These are phyloP conservation scores for Ceratina japonica DNA, from an alignment of 1,140 invertebrate genomes.

Conservation along the genomic window DNA sequence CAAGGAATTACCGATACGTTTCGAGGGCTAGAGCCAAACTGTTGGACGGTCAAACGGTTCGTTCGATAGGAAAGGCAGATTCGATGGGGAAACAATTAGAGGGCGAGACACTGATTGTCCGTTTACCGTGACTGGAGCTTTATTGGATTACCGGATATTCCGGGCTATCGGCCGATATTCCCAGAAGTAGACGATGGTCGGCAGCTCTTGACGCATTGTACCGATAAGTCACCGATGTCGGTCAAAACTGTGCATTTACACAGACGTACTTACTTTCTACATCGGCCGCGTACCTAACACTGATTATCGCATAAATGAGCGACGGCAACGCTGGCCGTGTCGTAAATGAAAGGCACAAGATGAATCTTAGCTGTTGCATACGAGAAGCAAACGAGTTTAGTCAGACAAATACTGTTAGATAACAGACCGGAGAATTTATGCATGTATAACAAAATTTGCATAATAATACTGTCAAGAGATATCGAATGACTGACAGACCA, in stretches of 20 bases:
- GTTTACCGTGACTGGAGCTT: background rate
- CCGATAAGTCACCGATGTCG: background rate
- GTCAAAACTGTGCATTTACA: background rate
- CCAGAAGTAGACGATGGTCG: background rate
- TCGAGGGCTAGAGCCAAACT: too few species aligned
- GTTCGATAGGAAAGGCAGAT: background rate
- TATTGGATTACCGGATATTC: constrained; percentile 27
- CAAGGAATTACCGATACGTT: too few species aligned
- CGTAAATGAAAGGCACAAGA: too few species aligned
- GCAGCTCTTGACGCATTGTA: constrained; percentile 1
- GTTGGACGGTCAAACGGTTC: too few species aligned
- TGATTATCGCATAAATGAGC: background rate
- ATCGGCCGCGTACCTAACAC: background rate
- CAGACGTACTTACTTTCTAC: background rate
- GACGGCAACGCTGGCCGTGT: too few species aligned
- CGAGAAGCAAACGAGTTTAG: too few species aligned
- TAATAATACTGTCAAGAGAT: too few species aligned
- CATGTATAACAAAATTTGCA: too few species aligned
- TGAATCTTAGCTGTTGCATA: too few species aligned
- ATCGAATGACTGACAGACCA: too few species aligned
- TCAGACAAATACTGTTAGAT: too few species aligned
- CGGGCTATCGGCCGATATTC: constrained; percentile 2
- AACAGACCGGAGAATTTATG: too few species aligned
- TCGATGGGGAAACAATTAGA: constrained; percentile 5
- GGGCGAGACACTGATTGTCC: background rate